A percentile compares a stretch with the other conserved stretches of the same genome.
Conservation (phyloP, 2,113 vertebrate genomes). For the Glareola pratincola region DNA sequence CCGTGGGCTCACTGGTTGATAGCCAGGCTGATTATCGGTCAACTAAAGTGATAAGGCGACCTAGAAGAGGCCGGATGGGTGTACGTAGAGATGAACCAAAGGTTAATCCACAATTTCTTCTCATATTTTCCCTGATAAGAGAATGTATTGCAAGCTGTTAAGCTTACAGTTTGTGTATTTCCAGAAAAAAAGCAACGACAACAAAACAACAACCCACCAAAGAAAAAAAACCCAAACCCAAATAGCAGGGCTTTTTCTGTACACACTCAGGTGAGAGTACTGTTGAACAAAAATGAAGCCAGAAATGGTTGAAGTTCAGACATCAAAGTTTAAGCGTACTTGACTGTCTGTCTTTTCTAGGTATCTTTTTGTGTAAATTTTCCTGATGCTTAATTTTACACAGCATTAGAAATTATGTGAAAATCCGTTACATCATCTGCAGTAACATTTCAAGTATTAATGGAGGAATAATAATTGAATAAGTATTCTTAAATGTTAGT, state of each 20-base stretch:
- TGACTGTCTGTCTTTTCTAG: not conserved
- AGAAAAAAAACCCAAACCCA: not conserved
- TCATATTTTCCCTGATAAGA: not conserved
- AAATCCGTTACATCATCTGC: not conserved
- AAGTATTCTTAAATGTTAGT: not conserved
- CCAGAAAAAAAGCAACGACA: not conserved
- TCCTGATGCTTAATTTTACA: not conserved
- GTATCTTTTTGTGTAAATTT: not conserved
- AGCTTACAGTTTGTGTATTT: not conserved
- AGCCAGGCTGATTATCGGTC: slow-evolving; percentile 94
- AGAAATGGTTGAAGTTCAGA: not conserved
- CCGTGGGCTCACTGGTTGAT: slow-evolving; percentile 90
- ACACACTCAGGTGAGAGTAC: not conserved
- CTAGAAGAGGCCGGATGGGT: slow-evolving; percentile 89
- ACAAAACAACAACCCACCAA: not conserved
- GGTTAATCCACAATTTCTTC: slow-evolving; percentile 68
- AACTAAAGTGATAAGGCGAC: slow-evolving; percentile 90
- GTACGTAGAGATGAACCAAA: slow-evolving; percentile 87
- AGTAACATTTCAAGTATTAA: not conserved
- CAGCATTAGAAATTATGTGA: not conserved
- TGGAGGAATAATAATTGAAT: not conserved
- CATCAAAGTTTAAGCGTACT: not conserved
- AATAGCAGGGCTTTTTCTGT: not conserved
- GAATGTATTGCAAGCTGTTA: not conserved
- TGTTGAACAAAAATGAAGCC: not conserved